Percentiles rank a stretch among this genome's conserved stretches.
These are phyloP conservation scores for Drosophila littoralis DNA, from an alignment of 1,140 invertebrate genomes.

Conservation along the genomic window DNA sequence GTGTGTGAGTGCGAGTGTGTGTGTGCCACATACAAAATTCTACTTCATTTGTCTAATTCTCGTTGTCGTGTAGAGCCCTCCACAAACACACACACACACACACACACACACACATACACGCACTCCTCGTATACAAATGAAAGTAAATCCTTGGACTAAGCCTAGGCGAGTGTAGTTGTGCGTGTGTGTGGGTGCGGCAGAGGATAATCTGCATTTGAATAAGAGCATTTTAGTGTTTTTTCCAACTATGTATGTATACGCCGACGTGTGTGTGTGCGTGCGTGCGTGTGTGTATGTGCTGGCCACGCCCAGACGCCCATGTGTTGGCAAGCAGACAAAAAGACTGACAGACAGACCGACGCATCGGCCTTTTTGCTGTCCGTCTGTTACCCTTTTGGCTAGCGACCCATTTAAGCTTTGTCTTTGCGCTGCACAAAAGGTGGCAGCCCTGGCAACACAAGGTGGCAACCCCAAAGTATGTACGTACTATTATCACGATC, in stretches of 20 bases:
- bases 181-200: conserved; percentile 49
- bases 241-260: conserved; percentile 59
- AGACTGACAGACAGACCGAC: conserved; percentile 11
- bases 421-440: neutral
- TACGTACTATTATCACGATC: no score
- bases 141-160: conserved; percentile 79
- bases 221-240: conserved; percentile 83
- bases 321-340: conserved; percentile 55
- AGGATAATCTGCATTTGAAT: conserved; percentile 84
- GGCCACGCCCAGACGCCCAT: conserved; percentile 60
- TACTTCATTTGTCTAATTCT: conserved; percentile 82
- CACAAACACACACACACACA: conserved; percentile 44
- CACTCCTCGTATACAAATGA: conserved; percentile 72
- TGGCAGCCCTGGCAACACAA: neutral
- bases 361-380: conserved; percentile 71
- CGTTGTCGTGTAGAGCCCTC: conserved; percentile 59
- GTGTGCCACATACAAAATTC: conserved; percentile 65
- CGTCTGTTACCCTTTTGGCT: conserved; percentile 31
- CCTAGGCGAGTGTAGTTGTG: conserved; percentile 49
- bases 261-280: conserved; percentile 8
- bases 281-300: conserved; percentile 33
- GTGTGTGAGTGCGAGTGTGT: conserved; percentile 27
- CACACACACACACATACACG: conserved; percentile 36
- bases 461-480: neutral
- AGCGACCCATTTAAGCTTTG: conserved; percentile 18